Base-by-base conservation (phyloP, 2,113 vertebrate genomes). In the Eclectus roratus region DNA sequence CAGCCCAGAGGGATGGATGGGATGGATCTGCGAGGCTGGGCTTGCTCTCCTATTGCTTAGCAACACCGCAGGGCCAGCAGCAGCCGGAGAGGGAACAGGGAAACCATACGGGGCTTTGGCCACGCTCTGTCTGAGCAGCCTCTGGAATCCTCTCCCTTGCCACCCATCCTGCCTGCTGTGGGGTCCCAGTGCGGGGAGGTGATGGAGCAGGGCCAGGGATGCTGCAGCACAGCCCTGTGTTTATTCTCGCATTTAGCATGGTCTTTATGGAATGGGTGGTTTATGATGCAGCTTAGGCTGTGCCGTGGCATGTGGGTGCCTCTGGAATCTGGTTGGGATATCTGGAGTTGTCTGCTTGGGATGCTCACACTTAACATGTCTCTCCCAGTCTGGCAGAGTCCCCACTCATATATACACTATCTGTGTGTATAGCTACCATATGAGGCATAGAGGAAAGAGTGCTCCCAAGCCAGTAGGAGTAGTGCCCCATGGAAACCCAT, bases 381-480 rank as follows among this genome's bases (percentile, higher is more conserved):
- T 33, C 41, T 19, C 8, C 31, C 10, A 1, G 13, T 9, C 2
- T 2, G 28, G 79, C 60, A 35, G 29, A 39, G 47, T 25, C 79
- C 46, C 46, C 28, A 1, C 3, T 2, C 1, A 0, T 1, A 2
- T 9, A 5, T 6, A 1, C 16, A 11, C 25, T 35, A 24, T 58
- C 19, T 0, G 0, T 0, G 0, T 1, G 0, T 1, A 13, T 0
- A 14, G 18, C 23, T 17, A 1, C 15, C 1, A 3, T 6, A 8
- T 0, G 43, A 25, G 18, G n/a, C 0, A 7, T 2, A 1, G 0
- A 8, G 33, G 25, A 7, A 10, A 21, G 33, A 7, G 5, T 1
- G 2, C 2, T 5, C 25, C 0, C 0, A 24, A 27, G 31, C 21
- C 39, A 0, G 16, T 3, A 63, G 68, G 68, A 68, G 3, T 1